Percentiles rank a stretch among this genome's conserved stretches.
Evolutionary conservation across 2,888 invertebrate genomes (phyloP).

Genomic region (Colletes collaris): DNA sequence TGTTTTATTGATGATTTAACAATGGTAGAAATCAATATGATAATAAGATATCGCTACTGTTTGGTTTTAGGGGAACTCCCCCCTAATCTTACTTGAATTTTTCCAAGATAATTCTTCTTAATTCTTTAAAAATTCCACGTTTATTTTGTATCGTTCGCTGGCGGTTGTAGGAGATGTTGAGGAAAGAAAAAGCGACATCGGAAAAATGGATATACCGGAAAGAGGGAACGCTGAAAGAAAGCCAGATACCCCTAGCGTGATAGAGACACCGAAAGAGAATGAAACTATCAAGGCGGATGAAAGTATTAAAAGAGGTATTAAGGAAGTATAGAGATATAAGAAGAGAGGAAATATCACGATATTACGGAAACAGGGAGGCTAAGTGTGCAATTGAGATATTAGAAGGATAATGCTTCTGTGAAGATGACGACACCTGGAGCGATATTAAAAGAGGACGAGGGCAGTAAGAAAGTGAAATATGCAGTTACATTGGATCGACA

Average conservation of each 20-base stretch:
- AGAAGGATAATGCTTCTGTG: neutral
- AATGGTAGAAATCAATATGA: too few relatives aligned
- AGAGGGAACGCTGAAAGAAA: neutral
- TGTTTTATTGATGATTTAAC: too few relatives aligned
- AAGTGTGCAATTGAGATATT: neutral
- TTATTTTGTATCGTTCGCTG: too few relatives aligned
- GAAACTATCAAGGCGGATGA: neutral
- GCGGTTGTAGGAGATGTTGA: neutral
- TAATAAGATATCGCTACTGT: too few relatives aligned
- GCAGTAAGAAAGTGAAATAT: too few relatives aligned
- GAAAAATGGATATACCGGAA: too few relatives aligned
- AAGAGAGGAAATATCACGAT: neutral
- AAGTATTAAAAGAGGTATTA: neutral
- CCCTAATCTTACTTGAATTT: too few relatives aligned
- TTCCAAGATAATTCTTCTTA: too few relatives aligned
- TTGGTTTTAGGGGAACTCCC: too few relatives aligned
- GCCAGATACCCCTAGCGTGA: neutral
- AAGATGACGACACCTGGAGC: neutral
- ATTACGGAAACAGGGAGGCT: neutral
- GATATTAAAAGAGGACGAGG: neutral
- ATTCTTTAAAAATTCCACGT: too few relatives aligned
- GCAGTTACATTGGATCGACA: too few relatives aligned
- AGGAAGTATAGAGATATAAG: neutral
- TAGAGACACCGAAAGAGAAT: neutral
- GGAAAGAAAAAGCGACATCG: neutral